A percentile compares a stretch with the other conserved stretches of the same genome.
phyloP scores from a whole-genome alignment of 2,113 vertebrate genomes.

The Dasyprocta punctata region DNA sequence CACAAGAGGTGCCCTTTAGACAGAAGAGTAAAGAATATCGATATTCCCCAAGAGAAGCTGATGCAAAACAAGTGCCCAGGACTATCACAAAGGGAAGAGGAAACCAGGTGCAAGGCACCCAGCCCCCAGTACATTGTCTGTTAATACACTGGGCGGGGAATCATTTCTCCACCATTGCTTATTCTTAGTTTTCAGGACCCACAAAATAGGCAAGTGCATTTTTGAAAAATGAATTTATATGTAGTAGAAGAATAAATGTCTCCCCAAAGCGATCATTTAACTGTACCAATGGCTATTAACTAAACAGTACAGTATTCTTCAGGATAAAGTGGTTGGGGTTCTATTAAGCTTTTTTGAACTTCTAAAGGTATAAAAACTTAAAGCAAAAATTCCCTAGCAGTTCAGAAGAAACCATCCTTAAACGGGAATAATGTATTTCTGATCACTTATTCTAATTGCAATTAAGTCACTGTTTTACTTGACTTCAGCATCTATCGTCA shows the following conservation, averaged over 20 bases:
- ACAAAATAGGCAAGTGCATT: background rate
- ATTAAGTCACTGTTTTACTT: background rate
- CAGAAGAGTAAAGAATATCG: background rate
- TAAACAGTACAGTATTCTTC: background rate
- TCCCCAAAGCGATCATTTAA: background rate
- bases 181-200: background rate
- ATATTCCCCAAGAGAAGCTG: background rate
- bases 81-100: background rate
- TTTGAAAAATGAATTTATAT: background rate
- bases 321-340: background rate
- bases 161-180: background rate
- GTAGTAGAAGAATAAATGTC: background rate
- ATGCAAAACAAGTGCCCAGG: background rate
- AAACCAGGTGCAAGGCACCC: background rate
- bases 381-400: background rate
- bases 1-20: background rate
- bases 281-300: background rate
- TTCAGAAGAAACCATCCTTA: background rate
- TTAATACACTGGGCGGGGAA: no score
- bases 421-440: background rate
- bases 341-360: background rate
- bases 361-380: background rate
- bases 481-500: background rate
- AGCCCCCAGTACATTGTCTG: rapidly evolving
- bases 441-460: background rate